A percentile compares a stretch with the other conserved stretches of the same genome.
Conservation (phyloP, 2,888 invertebrate species). For the Acleris laterana region DNA sequence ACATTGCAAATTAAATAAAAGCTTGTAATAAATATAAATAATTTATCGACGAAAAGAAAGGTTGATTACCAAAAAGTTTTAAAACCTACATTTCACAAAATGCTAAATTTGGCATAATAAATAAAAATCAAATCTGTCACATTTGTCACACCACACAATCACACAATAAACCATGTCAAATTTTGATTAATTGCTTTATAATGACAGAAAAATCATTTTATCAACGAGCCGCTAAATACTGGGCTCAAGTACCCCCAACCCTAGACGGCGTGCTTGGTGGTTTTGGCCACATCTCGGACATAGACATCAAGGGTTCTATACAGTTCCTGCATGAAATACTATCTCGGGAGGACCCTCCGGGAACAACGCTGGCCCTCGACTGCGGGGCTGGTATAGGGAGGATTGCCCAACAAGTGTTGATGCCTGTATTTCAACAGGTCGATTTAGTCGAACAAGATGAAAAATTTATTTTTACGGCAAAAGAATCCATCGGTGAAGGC, state of each 20-base stretch:
- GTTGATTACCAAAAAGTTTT: background rate
- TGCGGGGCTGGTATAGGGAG: conserved; percentile 99
- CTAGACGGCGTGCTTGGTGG: conserved; percentile 98
- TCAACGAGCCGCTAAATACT: conserved; percentile 91
- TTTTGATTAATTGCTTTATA: conserved; percentile 34
- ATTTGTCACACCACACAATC: conserved; percentile 6
- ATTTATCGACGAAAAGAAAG: background rate
- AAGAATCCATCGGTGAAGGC: conserved; percentile 58
- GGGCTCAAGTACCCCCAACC: conserved; percentile 94
- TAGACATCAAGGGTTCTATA: conserved; percentile 94
- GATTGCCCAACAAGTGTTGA: conserved; percentile 92
- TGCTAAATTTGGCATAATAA: background rate
- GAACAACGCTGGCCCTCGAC: conserved; percentile 89
- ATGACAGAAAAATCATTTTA: conserved; percentile 81
- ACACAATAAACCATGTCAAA: conserved; percentile 22
- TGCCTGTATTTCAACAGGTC: conserved; percentile 91
- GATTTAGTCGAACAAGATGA: conserved; percentile 97
- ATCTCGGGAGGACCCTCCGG: conserved; percentile 77
- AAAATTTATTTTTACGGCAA: conserved; percentile 91
- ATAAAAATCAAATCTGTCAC: conserved; percentile 37
- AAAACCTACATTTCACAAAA: no score
- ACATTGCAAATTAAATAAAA: no score
- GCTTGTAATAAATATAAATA: no score
- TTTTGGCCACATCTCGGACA: conserved; percentile 92
- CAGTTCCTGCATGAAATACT: conserved; percentile 87